Evolutionary conservation across 1,140 invertebrate genomes (phyloP).

Genomic region (Pomacea maculata): DNA sequence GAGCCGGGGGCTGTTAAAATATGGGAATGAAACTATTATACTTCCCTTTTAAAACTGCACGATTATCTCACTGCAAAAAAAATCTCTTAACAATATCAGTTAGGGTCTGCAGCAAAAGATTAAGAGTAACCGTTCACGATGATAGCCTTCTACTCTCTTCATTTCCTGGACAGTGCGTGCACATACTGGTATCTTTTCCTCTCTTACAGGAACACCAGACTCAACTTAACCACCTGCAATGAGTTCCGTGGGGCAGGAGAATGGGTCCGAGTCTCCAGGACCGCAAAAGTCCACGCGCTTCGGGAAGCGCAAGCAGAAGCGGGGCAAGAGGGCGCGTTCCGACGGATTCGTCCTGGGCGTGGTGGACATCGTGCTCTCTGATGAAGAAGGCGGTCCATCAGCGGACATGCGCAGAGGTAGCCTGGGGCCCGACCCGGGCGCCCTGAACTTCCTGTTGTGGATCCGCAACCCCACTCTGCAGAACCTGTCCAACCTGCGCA

Average conservation of each 20-base stretch:
- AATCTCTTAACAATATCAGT: no score
- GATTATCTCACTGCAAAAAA: no score
- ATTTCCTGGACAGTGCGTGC: no score
- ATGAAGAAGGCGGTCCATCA: conserved; percentile 35
- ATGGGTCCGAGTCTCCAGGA: conserved; percentile 24
- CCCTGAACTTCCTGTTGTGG: conserved; percentile 54
- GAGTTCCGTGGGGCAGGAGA: conserved; percentile 1
- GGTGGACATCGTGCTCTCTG: conserved; percentile 38
- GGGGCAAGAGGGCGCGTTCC: conserved; percentile 50
- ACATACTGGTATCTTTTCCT: no score
- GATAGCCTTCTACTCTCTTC: no score
- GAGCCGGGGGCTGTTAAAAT: no score
- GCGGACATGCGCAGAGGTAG: conserved; percentile 12
- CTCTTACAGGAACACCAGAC: neutral
- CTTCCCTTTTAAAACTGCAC: no score
- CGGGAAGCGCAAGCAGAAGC: conserved; percentile 43
- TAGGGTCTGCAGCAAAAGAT: no score
- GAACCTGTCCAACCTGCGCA: conserved; percentile 52
- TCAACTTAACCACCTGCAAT: neutral
- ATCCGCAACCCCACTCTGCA: conserved; percentile 56
- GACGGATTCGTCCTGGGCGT: conserved; percentile 56
- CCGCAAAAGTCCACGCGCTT: conserved; percentile 31
- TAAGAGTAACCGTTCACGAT: no score
- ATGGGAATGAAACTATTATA: no score
- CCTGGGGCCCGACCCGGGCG: conserved; percentile 35